phyloP scores from a whole-genome alignment of 2,888 invertebrate genomes.

The Caenorhabditis sulstoni region DNA sequence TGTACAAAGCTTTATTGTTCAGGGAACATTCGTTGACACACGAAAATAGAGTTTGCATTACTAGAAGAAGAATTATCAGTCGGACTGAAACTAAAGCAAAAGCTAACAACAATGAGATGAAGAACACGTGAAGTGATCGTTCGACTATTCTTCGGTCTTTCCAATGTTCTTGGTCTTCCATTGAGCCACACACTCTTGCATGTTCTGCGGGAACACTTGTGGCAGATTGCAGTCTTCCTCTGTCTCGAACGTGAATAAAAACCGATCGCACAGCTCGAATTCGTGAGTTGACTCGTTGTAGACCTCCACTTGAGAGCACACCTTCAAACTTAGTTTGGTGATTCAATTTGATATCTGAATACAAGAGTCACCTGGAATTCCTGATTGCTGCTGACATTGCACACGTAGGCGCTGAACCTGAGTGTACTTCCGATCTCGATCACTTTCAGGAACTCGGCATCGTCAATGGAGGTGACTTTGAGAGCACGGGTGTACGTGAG shows the following conservation, averaged over 20 bases:
- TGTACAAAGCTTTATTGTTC: too few species aligned
- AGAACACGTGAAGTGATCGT: constrained; percentile 4
- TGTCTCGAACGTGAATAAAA: constrained; percentile 46
- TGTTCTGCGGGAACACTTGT: constrained; percentile 52
- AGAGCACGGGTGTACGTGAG: neutral
- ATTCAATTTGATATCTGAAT: neutral
- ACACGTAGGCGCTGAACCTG: constrained; percentile 45
- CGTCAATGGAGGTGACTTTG: constrained; percentile 34
- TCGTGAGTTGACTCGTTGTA: constrained; percentile 30
- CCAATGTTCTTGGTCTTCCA: constrained; percentile 40
- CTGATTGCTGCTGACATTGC: constrained; percentile 31
- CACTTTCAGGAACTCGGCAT: constrained; percentile 52
- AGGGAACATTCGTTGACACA: too few species aligned
- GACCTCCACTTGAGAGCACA: constrained; percentile 44
- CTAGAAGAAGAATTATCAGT: too few species aligned
- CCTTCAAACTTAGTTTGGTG: constrained; percentile 29
- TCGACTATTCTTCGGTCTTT: constrained; percentile 1
- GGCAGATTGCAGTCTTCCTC: constrained; percentile 34
- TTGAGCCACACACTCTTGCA: constrained; percentile 53
- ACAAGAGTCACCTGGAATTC: constrained; percentile 39
- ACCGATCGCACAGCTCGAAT: constrained; percentile 51
- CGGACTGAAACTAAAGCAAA: neutral
- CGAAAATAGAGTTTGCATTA: too few species aligned
- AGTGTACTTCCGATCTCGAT: constrained; percentile 53
- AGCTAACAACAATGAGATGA: neutral